Evolutionary conservation across 2,113 vertebrate species (phyloP), one percentile per base, ranked within the genome.

Genomic region (Eidolon helvum): DNA sequence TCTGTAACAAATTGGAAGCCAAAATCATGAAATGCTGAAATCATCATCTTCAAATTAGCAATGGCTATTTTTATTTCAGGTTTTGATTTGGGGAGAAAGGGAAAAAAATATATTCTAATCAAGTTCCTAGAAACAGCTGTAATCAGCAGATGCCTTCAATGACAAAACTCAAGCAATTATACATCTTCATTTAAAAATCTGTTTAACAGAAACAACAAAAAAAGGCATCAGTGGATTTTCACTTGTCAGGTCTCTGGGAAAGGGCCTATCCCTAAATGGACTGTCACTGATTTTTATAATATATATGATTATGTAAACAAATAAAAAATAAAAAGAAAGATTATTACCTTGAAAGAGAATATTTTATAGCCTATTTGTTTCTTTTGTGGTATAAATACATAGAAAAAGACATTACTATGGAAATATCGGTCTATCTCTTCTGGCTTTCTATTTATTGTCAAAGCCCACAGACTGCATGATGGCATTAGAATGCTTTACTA

Each of bases 161-260:
- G 50, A 91, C 63, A 94, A 88, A 94, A 93, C 40, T 94, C 68
- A 95, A 91, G 59, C 71, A 59, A 94, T 50, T 50, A 87, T 92
- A 94, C 40, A 8, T 74, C 48, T 77, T 83, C 77, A 74, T 71
- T 92, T 69, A 80, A 96, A 95, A 96, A 89, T 33, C 57, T 74
- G n/a, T 74, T 85, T 45, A 75, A 72, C 24, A 26, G n/a, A 66
- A 87, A 74, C 65, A 95, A 53, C 12, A 45, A 45, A 83, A 33
- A 35, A 87, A 66, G 71, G 15, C 18, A 91, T 18, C 33, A 11
- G 14, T 69, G 43, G 14, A 53, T 26, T 89, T 87, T 87, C 45
- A 65, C 11, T 66, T 83, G 24, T 63, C 55, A 40, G n/a, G 72
- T 11, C 15, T 38, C 69, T 74, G 7, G 26, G 50, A 93, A 93